Percentiles rank a stretch among this genome's conserved stretches.
These are phyloP conservation scores for Apolygus lucorum DNA, from an alignment of 1,140 invertebrate species.

Conservation along the genomic window DNA sequence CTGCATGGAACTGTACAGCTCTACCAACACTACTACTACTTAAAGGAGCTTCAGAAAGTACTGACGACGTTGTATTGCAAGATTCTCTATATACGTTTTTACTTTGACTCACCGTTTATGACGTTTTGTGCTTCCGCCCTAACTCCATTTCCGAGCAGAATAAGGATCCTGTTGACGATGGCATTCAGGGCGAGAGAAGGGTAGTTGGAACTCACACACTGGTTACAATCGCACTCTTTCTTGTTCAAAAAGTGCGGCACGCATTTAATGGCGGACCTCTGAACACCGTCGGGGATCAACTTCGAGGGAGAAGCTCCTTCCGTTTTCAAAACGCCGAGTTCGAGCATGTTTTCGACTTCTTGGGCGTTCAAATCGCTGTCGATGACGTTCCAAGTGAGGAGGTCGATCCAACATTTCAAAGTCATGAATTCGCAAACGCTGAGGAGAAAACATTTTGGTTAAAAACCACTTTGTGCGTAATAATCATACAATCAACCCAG, in stretches of 20 bases:
- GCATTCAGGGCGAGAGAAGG: neutral
- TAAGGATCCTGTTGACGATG: neutral
- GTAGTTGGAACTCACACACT: neutral
- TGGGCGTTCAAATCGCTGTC: neutral
- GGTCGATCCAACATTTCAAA: neutral
- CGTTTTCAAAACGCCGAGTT: neutral
- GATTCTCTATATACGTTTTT: neutral
- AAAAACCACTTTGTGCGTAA: no score
- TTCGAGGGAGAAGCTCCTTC: neutral
- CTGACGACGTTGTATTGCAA: neutral
- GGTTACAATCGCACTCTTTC: neutral
- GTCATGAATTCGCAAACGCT: neutral
- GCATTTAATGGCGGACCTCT: neutral
- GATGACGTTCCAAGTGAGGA: neutral
- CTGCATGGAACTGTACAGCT: neutral
- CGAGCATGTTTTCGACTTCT: neutral
- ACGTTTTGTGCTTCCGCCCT: neutral
- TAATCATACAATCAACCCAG: no score
- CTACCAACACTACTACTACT: neutral
- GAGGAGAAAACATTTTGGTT: no score
- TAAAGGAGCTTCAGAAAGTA: neutral
- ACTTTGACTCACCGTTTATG: neutral
- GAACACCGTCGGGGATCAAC: neutral
- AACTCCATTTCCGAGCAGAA: neutral
- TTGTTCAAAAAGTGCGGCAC: neutral